A percentile compares a stretch with the other conserved stretches of the same genome.
Conservation (phyloP, 2,113 vertebrate genomes). For the Rutilus rutilus region DNA sequence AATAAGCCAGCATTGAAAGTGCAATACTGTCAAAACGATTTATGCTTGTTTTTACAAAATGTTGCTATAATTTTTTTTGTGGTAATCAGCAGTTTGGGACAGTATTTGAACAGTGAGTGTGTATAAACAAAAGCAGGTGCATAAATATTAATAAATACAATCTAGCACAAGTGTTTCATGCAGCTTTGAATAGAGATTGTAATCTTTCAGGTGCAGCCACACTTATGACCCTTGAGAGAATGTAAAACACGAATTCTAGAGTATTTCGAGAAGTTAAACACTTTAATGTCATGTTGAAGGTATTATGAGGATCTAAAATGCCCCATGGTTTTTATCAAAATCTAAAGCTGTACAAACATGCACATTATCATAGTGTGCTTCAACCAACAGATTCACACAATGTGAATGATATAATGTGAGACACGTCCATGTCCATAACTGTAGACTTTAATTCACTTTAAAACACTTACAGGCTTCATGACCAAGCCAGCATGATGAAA, state of each 20-base stretch:
- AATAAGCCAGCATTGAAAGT: not conserved
- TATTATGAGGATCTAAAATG: no score
- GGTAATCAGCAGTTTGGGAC: not conserved
- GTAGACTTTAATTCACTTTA: no score
- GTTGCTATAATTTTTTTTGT: not conserved
- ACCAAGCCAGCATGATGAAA: not conserved
- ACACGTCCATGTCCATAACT: no score
- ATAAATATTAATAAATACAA: not conserved
- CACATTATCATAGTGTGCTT: not conserved
- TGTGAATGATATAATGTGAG: not conserved
- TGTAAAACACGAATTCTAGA: not conserved
- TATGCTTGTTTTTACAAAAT: not conserved
- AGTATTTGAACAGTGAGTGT: not conserved
- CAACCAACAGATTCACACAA: not conserved
- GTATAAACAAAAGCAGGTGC: not conserved
- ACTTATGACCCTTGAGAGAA: not conserved
- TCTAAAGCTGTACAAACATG: not conserved
- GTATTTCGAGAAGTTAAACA: not conserved
- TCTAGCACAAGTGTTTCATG: not conserved
- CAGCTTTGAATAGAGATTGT: not conserved
- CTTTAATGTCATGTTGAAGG: not conserved
- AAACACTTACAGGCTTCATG: not conserved
- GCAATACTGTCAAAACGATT: not conserved
- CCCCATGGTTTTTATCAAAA: no score
- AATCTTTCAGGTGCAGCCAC: not conserved